Percentiles rank a stretch among this genome's conserved stretches.
Evolutionary conservation across 2,113 vertebrate genomes (phyloP).

Genomic region (Electrona antarctica): DNA sequence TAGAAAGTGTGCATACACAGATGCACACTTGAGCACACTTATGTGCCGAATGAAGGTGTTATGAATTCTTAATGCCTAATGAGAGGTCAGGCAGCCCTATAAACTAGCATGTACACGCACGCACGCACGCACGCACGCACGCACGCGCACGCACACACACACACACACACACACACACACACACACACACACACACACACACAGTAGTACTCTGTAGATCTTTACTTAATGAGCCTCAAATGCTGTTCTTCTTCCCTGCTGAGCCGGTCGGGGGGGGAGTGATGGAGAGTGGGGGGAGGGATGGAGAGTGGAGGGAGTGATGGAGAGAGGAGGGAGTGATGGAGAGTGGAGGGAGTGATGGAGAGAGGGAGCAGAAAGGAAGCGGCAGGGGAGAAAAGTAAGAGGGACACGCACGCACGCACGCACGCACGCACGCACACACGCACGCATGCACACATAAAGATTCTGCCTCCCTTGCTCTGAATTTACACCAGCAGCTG

Average conservation of each 20-base stretch:
- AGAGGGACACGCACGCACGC: neutral
- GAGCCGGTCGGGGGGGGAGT: slow-evolving; percentile 51
- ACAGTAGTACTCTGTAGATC: slow-evolving; percentile 79
- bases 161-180: slow-evolving; percentile 24
- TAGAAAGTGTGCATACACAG: too few relatives aligned
- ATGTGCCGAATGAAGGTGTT: slow-evolving; percentile 48
- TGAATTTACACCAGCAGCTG: too few relatives aligned
- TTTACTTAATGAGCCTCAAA: slow-evolving; percentile 86
- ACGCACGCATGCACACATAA: neutral
- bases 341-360: neutral
- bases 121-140: slow-evolving; percentile 27
- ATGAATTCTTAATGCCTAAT: slow-evolving; percentile 85
- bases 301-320: slow-evolving; percentile 39
- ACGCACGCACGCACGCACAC: neutral
- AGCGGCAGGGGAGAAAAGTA: neutral
- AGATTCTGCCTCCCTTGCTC: too few relatives aligned
- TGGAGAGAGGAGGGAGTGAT: neutral
- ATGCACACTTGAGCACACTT: too few relatives aligned
- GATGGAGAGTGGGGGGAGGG: slow-evolving; percentile 52
- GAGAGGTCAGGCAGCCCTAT: slow-evolving; percentile 79
- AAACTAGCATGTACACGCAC: slow-evolving; percentile 37
- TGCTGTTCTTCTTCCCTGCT: slow-evolving; percentile 70
- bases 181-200: slow-evolving; percentile 26
- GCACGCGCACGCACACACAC: slow-evolving; percentile 23
- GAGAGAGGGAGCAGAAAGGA: slow-evolving; percentile 44